Percentiles rank a stretch among this genome's conserved stretches.
phyloP scores from a whole-genome alignment of 1,140 invertebrate species.

The Zaprionus gabonicus region DNA sequence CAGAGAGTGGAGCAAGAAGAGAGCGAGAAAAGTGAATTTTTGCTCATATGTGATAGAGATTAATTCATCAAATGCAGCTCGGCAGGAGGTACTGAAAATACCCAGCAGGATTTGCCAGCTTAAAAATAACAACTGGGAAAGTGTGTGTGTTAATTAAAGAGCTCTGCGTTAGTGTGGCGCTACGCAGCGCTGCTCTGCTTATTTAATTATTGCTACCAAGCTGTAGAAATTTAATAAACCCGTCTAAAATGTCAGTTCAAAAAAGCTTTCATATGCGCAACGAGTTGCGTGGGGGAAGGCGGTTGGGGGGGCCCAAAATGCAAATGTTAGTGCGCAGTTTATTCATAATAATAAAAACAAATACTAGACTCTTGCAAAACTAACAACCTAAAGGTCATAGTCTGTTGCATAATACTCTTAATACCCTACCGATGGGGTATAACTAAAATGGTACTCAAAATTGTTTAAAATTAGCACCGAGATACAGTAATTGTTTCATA shows the following conservation, averaged over 20 bases:
- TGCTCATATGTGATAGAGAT: constrained; percentile 64
- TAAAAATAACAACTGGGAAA: constrained; percentile 11
- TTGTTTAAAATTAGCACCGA: background rate
- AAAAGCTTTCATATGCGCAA: constrained; percentile 22
- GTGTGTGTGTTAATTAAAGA: constrained; percentile 55
- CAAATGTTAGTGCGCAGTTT: constrained; percentile 51
- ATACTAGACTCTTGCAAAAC: constrained; percentile 32
- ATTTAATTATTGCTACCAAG: background rate
- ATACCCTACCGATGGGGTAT: background rate
- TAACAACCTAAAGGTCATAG: constrained; percentile 30
- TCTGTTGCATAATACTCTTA: constrained; percentile 13
- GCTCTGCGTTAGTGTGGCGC: constrained; percentile 10
- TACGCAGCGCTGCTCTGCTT: background rate
- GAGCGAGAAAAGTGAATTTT: constrained; percentile 34
- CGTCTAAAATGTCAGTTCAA: background rate
- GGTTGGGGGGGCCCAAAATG: constrained; percentile 34
- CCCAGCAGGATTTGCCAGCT: constrained; percentile 8
- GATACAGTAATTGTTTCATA: background rate
- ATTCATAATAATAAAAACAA: constrained; percentile 56
- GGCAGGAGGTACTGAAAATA: constrained; percentile 16
- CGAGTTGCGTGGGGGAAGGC: background rate
- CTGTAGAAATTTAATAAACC: constrained; percentile 19
- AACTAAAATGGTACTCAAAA: background rate
- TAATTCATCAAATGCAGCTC: constrained; percentile 62
- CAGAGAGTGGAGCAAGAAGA: background rate